Evolutionary conservation across 2,888 invertebrate genomes (phyloP).

Genomic region (Cheilosia soror): DNA sequence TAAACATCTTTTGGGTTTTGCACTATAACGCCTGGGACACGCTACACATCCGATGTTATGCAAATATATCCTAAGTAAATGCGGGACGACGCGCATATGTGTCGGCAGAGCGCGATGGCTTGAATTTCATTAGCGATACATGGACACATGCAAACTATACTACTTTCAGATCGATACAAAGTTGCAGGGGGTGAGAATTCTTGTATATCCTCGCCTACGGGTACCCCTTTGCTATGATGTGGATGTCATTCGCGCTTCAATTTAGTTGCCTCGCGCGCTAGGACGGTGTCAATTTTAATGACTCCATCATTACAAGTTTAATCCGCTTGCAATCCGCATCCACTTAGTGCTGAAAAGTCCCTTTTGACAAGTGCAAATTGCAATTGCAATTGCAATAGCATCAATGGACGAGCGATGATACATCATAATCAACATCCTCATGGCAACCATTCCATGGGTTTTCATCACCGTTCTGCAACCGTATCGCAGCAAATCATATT

Average conservation of each 20-base stretch:
- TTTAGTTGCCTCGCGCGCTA: conserved; percentile 4
- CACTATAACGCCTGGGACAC: conserved; percentile 69
- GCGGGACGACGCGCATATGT: conserved; percentile 60
- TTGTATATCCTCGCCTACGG: conserved; percentile 1
- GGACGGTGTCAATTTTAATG: conserved; percentile 69
- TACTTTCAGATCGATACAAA: conserved; percentile 41
- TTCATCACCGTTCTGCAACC: conserved; percentile 70
- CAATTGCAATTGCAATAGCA: conserved; percentile 73
- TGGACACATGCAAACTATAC: conserved; percentile 31
- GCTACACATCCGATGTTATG: conserved; percentile 68
- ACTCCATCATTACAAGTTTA: conserved; percentile 72
- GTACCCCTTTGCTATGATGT: not conserved
- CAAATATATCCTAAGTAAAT: conserved; percentile 68
- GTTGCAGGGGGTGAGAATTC: conserved; percentile 9
- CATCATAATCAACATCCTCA: conserved; percentile 72
- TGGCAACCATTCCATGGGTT: conserved; percentile 51
- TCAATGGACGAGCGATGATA: conserved; percentile 71
- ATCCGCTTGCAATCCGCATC: conserved; percentile 68
- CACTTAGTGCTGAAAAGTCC: conserved; percentile 71
- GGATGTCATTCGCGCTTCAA: not conserved
- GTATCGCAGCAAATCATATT: conserved; percentile 74
- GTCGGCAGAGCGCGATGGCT: conserved; percentile 28
- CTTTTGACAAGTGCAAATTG: conserved; percentile 75
- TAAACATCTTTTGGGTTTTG: conserved; percentile 69
- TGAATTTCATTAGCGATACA: conserved; percentile 64